These are phyloP conservation scores for Apamea crenata DNA, from an alignment of 2,888 invertebrate species.

Conservation along the genomic window DNA sequence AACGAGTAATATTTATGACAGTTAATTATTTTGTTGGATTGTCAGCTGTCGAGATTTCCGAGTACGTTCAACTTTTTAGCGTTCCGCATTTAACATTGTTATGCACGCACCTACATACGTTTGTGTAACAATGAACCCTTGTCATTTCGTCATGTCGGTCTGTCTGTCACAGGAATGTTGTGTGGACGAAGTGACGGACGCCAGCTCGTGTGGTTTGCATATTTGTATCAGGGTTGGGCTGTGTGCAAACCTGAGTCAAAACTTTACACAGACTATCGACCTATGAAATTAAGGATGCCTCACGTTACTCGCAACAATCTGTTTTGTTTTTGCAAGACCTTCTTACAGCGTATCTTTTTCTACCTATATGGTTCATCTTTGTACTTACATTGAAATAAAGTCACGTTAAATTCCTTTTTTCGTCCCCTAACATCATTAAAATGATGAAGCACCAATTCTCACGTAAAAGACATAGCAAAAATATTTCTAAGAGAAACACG, in stretches of 20 bases:
- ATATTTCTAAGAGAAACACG: conserved; percentile 43
- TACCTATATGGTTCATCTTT: not conserved
- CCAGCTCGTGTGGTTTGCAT: conserved; percentile 6
- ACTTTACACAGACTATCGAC: not conserved
- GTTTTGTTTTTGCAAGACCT: not conserved
- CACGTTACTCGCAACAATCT: no score
- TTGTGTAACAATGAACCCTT: conserved; percentile 50
- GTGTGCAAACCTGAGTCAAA: not conserved
- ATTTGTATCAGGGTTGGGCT: conserved; percentile 20
- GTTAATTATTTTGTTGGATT: conserved; percentile 51
- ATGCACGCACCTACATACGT: conserved; percentile 5
- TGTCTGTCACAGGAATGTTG: conserved; percentile 41
- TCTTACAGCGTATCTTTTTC: not conserved
- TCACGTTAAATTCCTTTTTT: not conserved
- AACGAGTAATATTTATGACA: conserved; percentile 19
- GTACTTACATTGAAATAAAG: not conserved
- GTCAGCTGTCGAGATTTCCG: conserved; percentile 42
- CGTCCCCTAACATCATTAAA: conserved; percentile 22
- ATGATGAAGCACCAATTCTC: conserved; percentile 45
- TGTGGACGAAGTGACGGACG: conserved; percentile 13
- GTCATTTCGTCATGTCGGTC: conserved; percentile 50
- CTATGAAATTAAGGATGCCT: not conserved
- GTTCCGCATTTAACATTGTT: not conserved
- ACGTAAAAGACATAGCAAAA: conserved; percentile 40
- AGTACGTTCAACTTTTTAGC: conserved; percentile 25